Base-by-base conservation (phyloP, 2,797 vertebrate species). In the Crocodylus rhombifer region DNA sequence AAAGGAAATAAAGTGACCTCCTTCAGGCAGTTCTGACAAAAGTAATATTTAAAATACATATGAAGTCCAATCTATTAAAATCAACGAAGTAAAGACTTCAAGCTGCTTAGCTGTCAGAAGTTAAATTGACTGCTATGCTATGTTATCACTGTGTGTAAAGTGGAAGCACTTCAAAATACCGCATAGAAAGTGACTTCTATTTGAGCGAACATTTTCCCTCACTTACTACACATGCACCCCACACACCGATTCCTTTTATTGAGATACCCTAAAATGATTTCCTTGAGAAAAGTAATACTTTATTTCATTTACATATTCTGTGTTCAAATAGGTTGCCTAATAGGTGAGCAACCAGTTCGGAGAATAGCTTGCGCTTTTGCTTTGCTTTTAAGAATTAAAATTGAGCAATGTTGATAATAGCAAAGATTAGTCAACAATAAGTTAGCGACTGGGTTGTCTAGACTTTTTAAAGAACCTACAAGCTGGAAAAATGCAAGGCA, bases 251-350 rank as follows among this genome's bases (percentile, higher is more conserved):
- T 0, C 11, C 55, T 87, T 75, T 88, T 91, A 1, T 23, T 91
- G 90, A 93, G 9, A n/a, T 42, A 63, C 10, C 86, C 71, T 79
- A 81, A 94, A 93, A 88, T 51, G 56, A 28, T 42, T 94, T 91
- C 21, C 89, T 91, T 71, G 56, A 62, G 56, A 92, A 91, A 92
- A 30, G 82, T 0, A 42, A 85, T 64, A 57, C 89, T 94, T 91
- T 28, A 65, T 61, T 92, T 78, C 75, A 64, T n/a, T 65, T 65
- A 83, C 56, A 84, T 58, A 78, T 58, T 84, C 28, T 62, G 65
- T 94, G 86, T 87, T 83, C 51, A 76, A 88, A 69, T 0, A 2
- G 71, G 36, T 65, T 0, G 1, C 7, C 4, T 71, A 77, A 42
- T 65, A 18, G 51, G 78, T 33, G 91, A 82, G 28, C 14, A 95